These are phyloP conservation scores for Ips nitidus DNA, from an alignment of 1,140 invertebrate species.

Conservation along the genomic window DNA sequence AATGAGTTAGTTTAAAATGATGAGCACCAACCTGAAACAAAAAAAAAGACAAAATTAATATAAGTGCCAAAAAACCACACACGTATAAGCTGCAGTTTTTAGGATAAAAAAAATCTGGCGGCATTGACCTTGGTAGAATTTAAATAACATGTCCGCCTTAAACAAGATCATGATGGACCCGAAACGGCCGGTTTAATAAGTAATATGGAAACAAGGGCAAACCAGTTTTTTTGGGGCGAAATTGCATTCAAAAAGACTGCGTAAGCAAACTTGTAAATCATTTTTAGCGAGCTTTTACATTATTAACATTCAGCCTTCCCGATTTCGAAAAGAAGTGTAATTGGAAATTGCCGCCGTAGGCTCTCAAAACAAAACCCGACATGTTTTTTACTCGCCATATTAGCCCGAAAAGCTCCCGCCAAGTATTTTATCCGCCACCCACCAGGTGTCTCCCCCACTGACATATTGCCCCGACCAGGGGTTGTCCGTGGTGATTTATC, in stretches of 20 bases:
- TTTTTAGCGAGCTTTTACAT: not conserved
- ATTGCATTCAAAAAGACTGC: not conserved
- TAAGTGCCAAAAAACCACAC: too few relatives aligned
- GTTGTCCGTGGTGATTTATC: conserved; percentile 37
- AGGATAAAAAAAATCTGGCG: too few relatives aligned
- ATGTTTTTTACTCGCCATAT: too few relatives aligned
- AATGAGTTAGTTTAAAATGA: too few relatives aligned
- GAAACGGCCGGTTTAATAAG: conserved; percentile 18
- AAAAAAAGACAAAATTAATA: too few relatives aligned
- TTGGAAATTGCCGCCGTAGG: too few relatives aligned
- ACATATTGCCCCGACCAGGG: conserved; percentile 40
- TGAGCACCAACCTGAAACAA: too few relatives aligned
- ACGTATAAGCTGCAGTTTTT: too few relatives aligned
- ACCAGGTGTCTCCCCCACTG: conserved; percentile 36
- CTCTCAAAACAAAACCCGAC: too few relatives aligned
- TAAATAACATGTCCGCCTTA: too few relatives aligned
- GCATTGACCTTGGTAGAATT: too few relatives aligned
- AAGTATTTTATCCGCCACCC: conserved; percentile 37
- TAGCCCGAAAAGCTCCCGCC: conserved; percentile 11
- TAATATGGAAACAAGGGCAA: conserved; percentile 19
- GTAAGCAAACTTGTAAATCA: not conserved
- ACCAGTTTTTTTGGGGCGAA: conserved; percentile 14
- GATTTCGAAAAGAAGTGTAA: not conserved
- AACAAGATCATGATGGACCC: conserved; percentile 11
- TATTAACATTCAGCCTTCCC: not conserved